Base-by-base conservation (phyloP, 1,140 invertebrate genomes). In the Maconellicoccus hirsutus region DNA sequence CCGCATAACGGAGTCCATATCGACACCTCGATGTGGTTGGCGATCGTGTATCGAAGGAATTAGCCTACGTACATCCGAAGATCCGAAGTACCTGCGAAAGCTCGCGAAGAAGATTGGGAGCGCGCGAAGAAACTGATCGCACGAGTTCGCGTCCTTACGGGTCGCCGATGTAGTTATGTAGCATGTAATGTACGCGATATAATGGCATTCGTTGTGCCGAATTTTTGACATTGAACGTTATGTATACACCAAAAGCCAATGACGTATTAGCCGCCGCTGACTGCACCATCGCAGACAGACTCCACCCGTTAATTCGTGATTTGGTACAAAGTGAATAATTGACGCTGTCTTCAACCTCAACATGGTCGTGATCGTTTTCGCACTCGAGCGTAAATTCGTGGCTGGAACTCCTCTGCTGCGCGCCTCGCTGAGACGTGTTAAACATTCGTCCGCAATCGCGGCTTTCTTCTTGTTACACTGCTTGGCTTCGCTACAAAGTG, bases 171-270 rank as follows among this genome's bases (percentile, higher is more conserved):
- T 14, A 14, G 6, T 7, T 38, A 38, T 14, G 14, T 14, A 38
- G 6, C 33, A 38, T 14, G 14, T 14, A 38, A n/a, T n/a, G n/a
- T 6, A 38, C 33, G 33, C 33, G 33, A 38, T 38, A 14, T 38
- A 38, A 52, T 52, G 12, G 42, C n/a, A 38, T 52, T 52, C 6
- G 29, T 33, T 6, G 3, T 3, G 42, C 42, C 6, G 42, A 52
- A 33, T 33, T 52, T 52, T 52, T 52, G 42, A 52, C 42, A 52
- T 52, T 52, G 42, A 52, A 52, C 42, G 42, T 52, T 52, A 52
- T 16, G n/a, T 52, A 52, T n/a, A n/a, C n/a, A n/a, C n/a, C n/a
- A n/a, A 3, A 6, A 52, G n/a, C 10, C 4, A 52, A 16, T 16
- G 6, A 3, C 42, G 12, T 16, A 19, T 52, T 8, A 6, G 16